Evolutionary conservation across 2,888 invertebrate species (phyloP), one percentile per base, ranked within the genome.

Genomic region (Phytoseiulus persimilis): DNA sequence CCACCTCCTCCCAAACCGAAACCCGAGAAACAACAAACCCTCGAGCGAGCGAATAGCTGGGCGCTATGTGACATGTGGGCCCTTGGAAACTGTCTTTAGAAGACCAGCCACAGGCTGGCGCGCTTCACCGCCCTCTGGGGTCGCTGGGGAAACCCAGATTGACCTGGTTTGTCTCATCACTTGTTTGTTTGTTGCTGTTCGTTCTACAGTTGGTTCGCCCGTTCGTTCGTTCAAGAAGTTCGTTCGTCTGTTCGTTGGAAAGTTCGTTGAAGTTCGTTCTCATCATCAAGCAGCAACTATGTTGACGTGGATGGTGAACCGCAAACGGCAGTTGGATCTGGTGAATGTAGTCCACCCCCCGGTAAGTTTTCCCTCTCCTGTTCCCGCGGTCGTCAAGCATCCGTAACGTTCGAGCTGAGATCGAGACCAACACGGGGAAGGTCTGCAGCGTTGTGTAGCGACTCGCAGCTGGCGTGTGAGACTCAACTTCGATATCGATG

Each of bases 301-400:
- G 87, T 87, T 87, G 87, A 87, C 87, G 32, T 87, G 87, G 87
- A 87, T 87, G 87, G 87, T 87, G 87, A 87, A 87, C 32, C 87
- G 87, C 87, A 87, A 87, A 87, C 87, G 87, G 39, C 87, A 87
- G 87, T 87, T 87, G 87, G 87, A 87, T 87, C 45, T 87, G 45
- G 87, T 87, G 87, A 87, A 87, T 87, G 87, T 87, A 39, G 87
- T 87, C 32, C 87, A 87, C n/a, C 87, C 87, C n/a, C 33, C 87
- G 87, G 87, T 87, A 45, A 32, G 87, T 87, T 65, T 23, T 14
- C 18, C 65, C 18, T 23, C 65, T 23, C 65, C 39, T 39, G 9
- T 39, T 39, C 39, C n/a, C n/a, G n/a, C n/a, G n/a, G n/a, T 39
- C 39, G 39, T 39, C 39, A 9, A 39, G 9, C 9, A 39, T 39